Evolutionary conservation across 2,113 vertebrate species (phyloP).

Genomic region (Poeciliopsis occidentalis): DNA sequence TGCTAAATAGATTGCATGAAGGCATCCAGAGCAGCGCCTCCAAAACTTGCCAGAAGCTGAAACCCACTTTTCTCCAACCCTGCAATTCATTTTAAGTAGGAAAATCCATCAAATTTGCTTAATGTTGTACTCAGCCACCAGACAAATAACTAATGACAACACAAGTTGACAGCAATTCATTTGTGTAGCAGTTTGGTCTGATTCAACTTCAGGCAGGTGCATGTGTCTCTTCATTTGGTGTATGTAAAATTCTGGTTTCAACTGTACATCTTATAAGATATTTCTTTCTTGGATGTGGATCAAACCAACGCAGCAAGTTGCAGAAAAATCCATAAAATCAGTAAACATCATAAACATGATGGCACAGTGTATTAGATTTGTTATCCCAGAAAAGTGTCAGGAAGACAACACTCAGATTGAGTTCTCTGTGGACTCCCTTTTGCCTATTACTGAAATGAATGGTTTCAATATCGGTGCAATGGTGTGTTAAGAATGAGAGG

Average conservation of each 20-base stretch:
- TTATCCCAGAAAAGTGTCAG: constrained; percentile 71
- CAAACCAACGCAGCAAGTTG: constrained; percentile 19
- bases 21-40: neutral
- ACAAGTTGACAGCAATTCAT: neutral
- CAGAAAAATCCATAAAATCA: constrained; percentile 27
- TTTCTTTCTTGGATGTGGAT: neutral
- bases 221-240: too few species aligned
- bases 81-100: neutral
- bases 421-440: constrained; percentile 71
- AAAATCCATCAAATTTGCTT: neutral
- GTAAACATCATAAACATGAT: constrained; percentile 40
- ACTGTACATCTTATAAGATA: too few species aligned
- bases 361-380: constrained; percentile 42
- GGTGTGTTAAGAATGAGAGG: constrained; percentile 89
- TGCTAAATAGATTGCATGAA: neutral
- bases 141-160: neutral
- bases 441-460: constrained; percentile 89
- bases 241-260: too few species aligned
- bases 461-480: constrained; percentile 91
- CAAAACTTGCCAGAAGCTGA: neutral
- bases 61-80: neutral
- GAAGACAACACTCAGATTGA: constrained; percentile 75
- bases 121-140: neutral
- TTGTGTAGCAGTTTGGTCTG: neutral
- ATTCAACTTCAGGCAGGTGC: too few species aligned